Percentiles rank a stretch among this genome's conserved stretches.
phyloP scores from a whole-genome alignment of 2,888 invertebrate genomes.

The Dryomyza anilis region DNA sequence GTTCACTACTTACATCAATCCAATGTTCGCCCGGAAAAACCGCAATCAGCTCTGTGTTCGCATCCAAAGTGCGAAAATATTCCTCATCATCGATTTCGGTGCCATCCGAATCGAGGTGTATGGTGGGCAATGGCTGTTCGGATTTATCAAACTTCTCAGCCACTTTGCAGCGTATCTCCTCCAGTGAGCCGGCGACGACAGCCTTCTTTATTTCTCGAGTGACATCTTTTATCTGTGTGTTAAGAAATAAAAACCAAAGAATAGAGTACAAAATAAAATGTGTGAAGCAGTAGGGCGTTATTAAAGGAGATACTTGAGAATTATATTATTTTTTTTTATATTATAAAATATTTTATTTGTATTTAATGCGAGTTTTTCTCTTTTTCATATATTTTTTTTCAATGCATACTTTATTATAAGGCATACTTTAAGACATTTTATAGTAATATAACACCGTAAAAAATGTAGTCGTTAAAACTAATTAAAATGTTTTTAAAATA shows the following conservation, averaged over 20 bases:
- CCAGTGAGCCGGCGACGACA: slow-evolving; percentile 77
- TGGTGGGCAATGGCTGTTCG: slow-evolving; percentile 68
- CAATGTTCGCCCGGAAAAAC: slow-evolving; percentile 78
- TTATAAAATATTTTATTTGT: too few relatives aligned
- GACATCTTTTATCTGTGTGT: slow-evolving; percentile 67
- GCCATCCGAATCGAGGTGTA: slow-evolving; percentile 89
- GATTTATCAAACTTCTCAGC: slow-evolving; percentile 72
- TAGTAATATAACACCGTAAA: too few relatives aligned
- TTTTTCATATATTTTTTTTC: too few relatives aligned
- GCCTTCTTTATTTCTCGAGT: slow-evolving; percentile 82
- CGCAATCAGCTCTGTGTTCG: slow-evolving; percentile 84
- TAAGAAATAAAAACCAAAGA: background rate
- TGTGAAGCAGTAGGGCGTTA: slow-evolving; percentile 1
- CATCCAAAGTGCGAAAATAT: slow-evolving; percentile 88
- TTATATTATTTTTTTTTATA: too few relatives aligned
- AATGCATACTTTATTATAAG: too few relatives aligned
- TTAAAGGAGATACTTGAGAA: slow-evolving; percentile 7
- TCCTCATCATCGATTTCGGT: slow-evolving; percentile 96
- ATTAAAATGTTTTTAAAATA: too few relatives aligned
- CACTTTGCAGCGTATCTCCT: slow-evolving; percentile 77
- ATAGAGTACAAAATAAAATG: background rate
- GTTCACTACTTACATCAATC: slow-evolving; percentile 65
- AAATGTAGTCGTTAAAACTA: too few relatives aligned
- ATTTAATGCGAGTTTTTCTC: too few relatives aligned
- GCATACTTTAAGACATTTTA: too few relatives aligned